These are phyloP conservation scores for Piezodorus guildinii DNA, from an alignment of 1,140 invertebrate species.

Conservation along the genomic window DNA sequence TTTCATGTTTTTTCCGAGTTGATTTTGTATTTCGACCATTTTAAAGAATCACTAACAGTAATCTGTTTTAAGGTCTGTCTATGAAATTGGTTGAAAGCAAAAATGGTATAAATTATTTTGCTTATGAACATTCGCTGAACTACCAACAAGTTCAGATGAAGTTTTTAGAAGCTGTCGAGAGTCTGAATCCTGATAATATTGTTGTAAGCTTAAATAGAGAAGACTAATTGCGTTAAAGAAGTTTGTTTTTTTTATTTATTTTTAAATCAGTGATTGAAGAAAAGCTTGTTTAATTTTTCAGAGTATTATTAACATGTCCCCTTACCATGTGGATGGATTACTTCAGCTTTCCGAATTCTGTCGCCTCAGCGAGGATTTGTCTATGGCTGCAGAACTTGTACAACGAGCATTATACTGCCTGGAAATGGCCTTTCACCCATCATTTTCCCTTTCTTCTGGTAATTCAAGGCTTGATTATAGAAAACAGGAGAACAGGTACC, in stretches of 20 bases:
- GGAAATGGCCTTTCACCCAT: conserved; percentile 67
- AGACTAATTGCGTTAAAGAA: too few species aligned
- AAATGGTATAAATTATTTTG: conserved; percentile 50
- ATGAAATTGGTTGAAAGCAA: conserved; percentile 51
- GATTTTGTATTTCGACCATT: conserved; percentile 13
- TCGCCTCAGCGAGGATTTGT: conserved; percentile 64
- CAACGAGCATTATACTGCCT: conserved; percentile 65
- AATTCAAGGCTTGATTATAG: conserved; percentile 69
- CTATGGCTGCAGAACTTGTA: conserved; percentile 65
- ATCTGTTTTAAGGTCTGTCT: conserved; percentile 43
- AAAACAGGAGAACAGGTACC: conserved; percentile 65
- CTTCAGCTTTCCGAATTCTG: conserved; percentile 75
- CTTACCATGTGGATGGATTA: conserved; percentile 74
- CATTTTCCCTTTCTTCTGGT: conserved; percentile 63
- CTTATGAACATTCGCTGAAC: conserved; percentile 62
- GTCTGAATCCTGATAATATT: conserved; percentile 68
- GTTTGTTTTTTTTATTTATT: too few species aligned
- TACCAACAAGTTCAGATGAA: conserved; percentile 55
- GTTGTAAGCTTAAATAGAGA: conserved; percentile 40
- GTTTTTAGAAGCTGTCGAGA: conserved; percentile 68
- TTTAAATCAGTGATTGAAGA: too few species aligned
- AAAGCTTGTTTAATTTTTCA: conserved; percentile 34
- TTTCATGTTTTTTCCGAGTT: conserved; percentile 7
- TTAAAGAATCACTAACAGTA: conserved; percentile 26
- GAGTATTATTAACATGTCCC: conserved; percentile 59